A percentile compares a stretch with the other conserved stretches of the same genome.
Evolutionary conservation across 2,797 vertebrate species (phyloP).

Genomic region (Threskiornis aethiopicus): DNA sequence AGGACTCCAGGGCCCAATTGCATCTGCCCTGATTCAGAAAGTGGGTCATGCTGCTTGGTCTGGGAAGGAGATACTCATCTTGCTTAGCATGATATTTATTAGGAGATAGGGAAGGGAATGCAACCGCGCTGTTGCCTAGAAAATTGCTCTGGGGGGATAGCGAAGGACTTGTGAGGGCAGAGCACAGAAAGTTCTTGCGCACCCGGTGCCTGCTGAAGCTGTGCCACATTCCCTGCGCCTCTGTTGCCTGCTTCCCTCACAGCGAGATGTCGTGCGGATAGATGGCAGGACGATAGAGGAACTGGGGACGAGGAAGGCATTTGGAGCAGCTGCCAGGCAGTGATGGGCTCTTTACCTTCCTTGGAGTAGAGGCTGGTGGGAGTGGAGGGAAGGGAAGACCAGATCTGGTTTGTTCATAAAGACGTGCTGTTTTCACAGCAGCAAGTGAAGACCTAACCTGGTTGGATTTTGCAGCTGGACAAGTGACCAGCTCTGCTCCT

Average conservation of each 20-base stretch:
- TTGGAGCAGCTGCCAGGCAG: background rate
- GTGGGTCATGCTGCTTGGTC: constrained; percentile 75
- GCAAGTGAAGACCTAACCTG: background rate
- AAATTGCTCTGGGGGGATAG: constrained; percentile 53
- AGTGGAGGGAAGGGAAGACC: background rate
- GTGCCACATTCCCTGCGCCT: background rate
- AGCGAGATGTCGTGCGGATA: accelerated
- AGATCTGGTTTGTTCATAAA: background rate
- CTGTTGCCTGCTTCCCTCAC: background rate
- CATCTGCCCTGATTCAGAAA: constrained; percentile 76
- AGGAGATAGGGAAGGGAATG: constrained; percentile 67
- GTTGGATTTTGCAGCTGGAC: background rate
- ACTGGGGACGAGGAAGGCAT: background rate
- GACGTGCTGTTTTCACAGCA: accelerated
- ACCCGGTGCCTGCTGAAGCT: constrained; percentile 7
- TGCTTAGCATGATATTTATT: constrained; percentile 70
- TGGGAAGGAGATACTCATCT: constrained; percentile 73
- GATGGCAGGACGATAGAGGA: background rate
- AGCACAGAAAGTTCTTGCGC: background rate
- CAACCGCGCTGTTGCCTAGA: constrained; percentile 52
- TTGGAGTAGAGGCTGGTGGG: background rate
- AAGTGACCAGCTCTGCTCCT: background rate
- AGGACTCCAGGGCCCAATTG: constrained; percentile 63
- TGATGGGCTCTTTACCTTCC: background rate
- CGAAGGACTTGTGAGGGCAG: constrained; percentile 62